Base-by-base conservation (phyloP, 2,888 invertebrate genomes). In the Limenitis camilla region DNA sequence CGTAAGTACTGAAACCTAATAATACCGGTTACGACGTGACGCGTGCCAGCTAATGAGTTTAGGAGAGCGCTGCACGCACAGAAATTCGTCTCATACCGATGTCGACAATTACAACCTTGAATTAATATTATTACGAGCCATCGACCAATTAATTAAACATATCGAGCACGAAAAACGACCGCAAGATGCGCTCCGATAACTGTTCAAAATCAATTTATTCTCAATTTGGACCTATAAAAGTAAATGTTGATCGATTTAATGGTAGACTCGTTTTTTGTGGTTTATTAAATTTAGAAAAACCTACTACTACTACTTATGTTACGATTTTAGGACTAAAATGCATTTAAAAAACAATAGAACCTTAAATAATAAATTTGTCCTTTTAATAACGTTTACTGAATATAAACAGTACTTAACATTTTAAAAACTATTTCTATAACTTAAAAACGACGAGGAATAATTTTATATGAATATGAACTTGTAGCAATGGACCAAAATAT, bases 11-110 rank as follows among this genome's bases (percentile, higher is more conserved):
- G 80, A 81, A 84, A 82, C 82, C 82, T 81, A 85, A 85, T 85
- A 83, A 83, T 82, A 81, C 81, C 76, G 72, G 83, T 79, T 84
- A 81, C 78, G 73, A 81, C 81, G 83, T 81, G 81, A 84, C 86
- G 84, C 82, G 83, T 81, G 83, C 75, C 62, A 65, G 62, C 74
- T 82, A 84, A 86, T 85, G 83, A 84, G 82, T 78, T 84, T 85
- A 83, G 80, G 81, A 79, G 84, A 85, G 83, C 80, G 76, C 78
- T 59, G 57, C 61, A 58, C 60, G 55, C 57, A 42, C 56, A 57
- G 57, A 49, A 56, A 53, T 56, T 49, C 46, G 42, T 38, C 46
- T 46, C 52, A 50, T 52, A 29, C 48, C 46, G 8, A 29, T 40
- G 10, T 42, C 49, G 42, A 41, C 46, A 52, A 46, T 42, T 47